Conservation (phyloP, 2,797 vertebrate species). For the Pipistrellus pygmaeus region DNA sequence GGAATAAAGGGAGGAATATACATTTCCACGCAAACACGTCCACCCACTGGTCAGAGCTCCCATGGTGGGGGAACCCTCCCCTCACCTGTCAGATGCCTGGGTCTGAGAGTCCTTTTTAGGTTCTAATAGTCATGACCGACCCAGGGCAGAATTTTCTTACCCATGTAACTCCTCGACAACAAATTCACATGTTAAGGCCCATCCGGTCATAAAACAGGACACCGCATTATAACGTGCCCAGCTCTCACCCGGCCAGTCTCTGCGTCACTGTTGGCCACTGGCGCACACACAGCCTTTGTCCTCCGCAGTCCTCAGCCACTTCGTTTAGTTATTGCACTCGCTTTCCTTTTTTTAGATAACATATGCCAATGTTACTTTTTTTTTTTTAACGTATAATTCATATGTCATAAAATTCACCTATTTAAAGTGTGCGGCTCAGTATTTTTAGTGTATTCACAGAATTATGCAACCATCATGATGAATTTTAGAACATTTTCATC, state of each 20-base stretch:
- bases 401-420: neutral
- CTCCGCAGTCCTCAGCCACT: neutral
- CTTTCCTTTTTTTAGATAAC: neutral
- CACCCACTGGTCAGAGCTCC: neutral
- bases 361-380: neutral
- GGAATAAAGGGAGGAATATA: neutral
- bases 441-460: neutral
- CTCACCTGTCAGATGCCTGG: neutral
- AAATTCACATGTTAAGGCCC: neutral
- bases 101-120: neutral
- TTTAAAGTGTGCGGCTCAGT: neutral
- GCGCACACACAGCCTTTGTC: neutral
- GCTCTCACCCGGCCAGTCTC: neutral
- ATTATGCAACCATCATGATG: neutral
- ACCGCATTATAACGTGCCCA: neutral
- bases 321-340: neutral
- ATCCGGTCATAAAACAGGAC: neutral
- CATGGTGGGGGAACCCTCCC: neutral
- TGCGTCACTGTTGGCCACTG: neutral
- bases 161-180: neutral
- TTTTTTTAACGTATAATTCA: constrained; percentile 7
- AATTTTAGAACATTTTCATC: constrained; percentile 25
- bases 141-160: neutral
- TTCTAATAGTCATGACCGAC: neutral
- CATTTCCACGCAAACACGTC: neutral